A percentile compares a stretch with the other conserved stretches of the same genome.
Evolutionary conservation across 2,113 vertebrate genomes (phyloP).

Genomic region (Heteronetta atricapilla): DNA sequence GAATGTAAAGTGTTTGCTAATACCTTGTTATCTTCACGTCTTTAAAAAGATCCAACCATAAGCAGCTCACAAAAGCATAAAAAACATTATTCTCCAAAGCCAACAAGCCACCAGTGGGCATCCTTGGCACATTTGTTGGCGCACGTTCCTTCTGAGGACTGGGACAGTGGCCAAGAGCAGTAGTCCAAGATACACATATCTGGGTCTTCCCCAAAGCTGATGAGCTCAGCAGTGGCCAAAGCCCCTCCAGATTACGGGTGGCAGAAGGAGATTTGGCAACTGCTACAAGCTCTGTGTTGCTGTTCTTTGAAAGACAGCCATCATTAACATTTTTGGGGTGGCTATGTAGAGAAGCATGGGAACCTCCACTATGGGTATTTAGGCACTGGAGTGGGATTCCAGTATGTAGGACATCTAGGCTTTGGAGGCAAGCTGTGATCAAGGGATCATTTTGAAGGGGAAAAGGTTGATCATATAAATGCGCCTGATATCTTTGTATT

Average conservation of each 20-base stretch:
- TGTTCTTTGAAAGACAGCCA: not conserved
- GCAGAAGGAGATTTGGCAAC: not conserved
- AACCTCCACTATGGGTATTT: not conserved
- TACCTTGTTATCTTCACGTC: not conserved
- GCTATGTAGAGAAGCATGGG: not conserved
- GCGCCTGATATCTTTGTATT: not conserved
- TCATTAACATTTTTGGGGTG: not conserved
- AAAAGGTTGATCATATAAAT: not conserved
- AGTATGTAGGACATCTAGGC: not conserved
- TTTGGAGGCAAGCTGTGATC: not conserved
- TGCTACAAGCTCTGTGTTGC: not conserved
- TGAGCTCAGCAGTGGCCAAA: not conserved
- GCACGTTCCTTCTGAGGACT: not conserved
- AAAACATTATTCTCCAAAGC: not conserved
- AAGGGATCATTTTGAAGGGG: not conserved
- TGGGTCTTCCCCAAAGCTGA: not conserved
- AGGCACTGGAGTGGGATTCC: not conserved
- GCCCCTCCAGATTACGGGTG: not conserved
- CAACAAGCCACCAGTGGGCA: not conserved
- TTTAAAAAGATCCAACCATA: not conserved
- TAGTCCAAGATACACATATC: not conserved
- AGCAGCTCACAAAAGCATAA: not conserved
- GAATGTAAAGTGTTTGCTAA: not conserved
- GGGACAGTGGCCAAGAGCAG: not conserved
- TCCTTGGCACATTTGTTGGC: not conserved